These are phyloP conservation scores for Psilopogon haemacephalus DNA, from an alignment of 2,113 vertebrate genomes.

Conservation along the genomic window DNA sequence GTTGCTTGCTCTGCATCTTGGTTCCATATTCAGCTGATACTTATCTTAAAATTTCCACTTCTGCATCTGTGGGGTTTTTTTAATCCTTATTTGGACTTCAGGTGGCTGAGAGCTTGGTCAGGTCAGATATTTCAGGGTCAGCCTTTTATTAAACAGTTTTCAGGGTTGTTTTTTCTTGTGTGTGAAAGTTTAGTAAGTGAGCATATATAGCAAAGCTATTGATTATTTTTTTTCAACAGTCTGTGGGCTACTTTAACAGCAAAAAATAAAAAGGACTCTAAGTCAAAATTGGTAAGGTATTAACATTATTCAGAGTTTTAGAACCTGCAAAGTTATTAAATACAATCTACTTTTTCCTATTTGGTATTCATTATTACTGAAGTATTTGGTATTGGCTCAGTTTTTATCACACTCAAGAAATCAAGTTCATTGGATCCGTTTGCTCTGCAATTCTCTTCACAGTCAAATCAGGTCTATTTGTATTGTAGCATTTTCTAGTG, in stretches of 20 bases:
- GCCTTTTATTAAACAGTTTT: neutral
- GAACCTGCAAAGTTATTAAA: neutral
- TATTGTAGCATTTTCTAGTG: neutral
- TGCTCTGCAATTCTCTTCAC: neutral
- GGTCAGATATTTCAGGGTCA: neutral
- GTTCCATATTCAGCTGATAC: neutral
- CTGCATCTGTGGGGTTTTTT: neutral
- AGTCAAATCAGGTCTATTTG: neutral
- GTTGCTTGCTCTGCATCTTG: neutral
- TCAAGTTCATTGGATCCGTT: neutral
- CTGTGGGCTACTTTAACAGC: neutral
- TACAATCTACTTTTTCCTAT: too few relatives aligned
- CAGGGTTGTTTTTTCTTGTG: neutral
- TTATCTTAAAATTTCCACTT: conserved; percentile 1
- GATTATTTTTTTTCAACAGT: neutral
- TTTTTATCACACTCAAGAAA: too few relatives aligned
- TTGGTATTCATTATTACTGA: too few relatives aligned
- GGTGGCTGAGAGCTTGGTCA: neutral
- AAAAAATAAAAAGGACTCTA: neutral
- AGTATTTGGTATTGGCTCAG: neutral
- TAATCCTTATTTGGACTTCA: neutral
- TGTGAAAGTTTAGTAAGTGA: neutral
- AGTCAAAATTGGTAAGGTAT: neutral
- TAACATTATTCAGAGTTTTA: neutral
- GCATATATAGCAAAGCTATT: neutral